Base-by-base conservation (phyloP, 1,140 invertebrate genomes). In the Bathynomus jamesi region DNA sequence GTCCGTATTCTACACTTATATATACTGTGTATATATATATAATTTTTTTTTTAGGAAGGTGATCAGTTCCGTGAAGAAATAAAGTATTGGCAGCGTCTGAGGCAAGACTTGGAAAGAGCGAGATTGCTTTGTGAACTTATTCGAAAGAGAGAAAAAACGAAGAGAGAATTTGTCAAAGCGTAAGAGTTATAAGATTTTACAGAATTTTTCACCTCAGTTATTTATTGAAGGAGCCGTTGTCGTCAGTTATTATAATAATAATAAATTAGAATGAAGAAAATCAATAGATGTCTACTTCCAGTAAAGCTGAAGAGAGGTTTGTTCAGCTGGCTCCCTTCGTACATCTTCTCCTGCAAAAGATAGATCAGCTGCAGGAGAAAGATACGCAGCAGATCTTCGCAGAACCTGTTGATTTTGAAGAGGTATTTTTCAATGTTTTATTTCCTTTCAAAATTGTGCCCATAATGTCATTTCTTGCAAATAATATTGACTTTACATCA, bases 101-200 rank as follows among this genome's bases (percentile, higher is more conserved):
- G 96, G 5, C 95, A 98, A 80, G 95, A 98, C 83, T 84, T 98
- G 60, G 96, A 99, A 83, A 86, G 94, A 72, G 95, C 94, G 4
- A 87, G 96, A 78, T 84, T 98, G 24, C 85, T 98, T 0, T 95
- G 96, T 80, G 96, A 98, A 82, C 83, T 98, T 69, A 94, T 98
- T 7, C 86, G 95, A 21, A 99, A 98, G 82, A 85, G 96, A 61
- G 96, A 98, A 83, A 96, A 96, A 81, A 82, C 95, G 1, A 99
- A 99, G 82, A 88, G 92, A 71, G 93, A 95, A 82, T 86, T 90
- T 77, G 90, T 94, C 8, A 90, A 90, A 84, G 86, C 89, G 85
- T 86, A 81, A 81, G 80, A 80, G 66, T 31, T 53, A 30, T 8
- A 53, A 21, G 31, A 17, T 65, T 74, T 76, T 72, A 61, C 5